Evolutionary conservation across 2,888 invertebrate genomes (phyloP).

Genomic region (Drosophila kuntzei): DNA sequence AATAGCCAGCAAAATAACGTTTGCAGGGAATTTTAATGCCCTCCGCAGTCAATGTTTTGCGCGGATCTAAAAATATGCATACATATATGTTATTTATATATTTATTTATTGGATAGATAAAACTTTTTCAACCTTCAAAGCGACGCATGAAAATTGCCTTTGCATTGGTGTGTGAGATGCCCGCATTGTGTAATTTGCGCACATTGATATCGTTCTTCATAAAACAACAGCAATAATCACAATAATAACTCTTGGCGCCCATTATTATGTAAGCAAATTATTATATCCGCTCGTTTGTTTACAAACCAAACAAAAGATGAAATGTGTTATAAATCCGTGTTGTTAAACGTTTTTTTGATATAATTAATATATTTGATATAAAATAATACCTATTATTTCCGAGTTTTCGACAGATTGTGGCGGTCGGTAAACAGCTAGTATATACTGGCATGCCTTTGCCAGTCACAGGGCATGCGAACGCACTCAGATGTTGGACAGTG

Average conservation of each 20-base stretch:
- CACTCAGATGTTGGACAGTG: too few relatives aligned
- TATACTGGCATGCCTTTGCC: too few relatives aligned
- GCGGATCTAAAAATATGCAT: conserved; percentile 62
- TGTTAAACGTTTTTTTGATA: too few relatives aligned
- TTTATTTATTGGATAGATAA: background rate
- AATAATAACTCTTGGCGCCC: conserved; percentile 84
- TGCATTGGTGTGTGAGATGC: conserved; percentile 81
- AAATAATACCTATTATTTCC: too few relatives aligned
- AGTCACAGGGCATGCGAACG: too few relatives aligned
- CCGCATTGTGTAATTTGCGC: conserved; percentile 82
- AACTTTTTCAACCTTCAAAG: conserved; percentile 59
- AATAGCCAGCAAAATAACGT: conserved; percentile 73
- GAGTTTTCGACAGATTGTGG: too few relatives aligned
- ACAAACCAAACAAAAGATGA: too few relatives aligned
- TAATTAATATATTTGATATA: background rate
- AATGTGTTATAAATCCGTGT: too few relatives aligned
- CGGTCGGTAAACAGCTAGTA: too few relatives aligned
- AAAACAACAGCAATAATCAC: conserved; percentile 84
- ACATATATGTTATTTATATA: background rate
- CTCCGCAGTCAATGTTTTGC: conserved; percentile 66
- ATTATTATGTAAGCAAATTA: conserved; percentile 51
- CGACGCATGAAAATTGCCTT: conserved; percentile 75
- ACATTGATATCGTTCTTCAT: conserved; percentile 84
- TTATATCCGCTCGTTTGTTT: conserved; percentile 26
- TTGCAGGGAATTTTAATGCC: conserved; percentile 68